phyloP scores from a whole-genome alignment of 2,797 vertebrate species.

The Peromyscus eremicus region DNA sequence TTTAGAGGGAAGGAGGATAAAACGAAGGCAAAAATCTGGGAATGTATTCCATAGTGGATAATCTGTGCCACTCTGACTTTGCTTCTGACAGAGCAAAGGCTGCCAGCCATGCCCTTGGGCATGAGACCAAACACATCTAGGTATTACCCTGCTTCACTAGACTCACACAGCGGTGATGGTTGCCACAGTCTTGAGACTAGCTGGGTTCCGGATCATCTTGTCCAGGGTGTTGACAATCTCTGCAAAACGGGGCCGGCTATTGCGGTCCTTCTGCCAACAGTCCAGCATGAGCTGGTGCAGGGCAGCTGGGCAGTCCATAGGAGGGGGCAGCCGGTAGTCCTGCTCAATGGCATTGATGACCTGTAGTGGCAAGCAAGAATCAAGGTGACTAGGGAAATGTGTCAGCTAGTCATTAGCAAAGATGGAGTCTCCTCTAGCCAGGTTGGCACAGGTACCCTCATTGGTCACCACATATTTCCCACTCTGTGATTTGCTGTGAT shows the following conservation, averaged over 20 bases:
- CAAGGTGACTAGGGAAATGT: background rate
- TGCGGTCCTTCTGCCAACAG: conserved; percentile 99
- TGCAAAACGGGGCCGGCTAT: conserved; percentile 96
- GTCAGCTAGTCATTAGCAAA: background rate
- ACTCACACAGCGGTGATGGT: conserved; percentile 99
- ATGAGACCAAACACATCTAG: background rate
- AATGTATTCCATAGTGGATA: background rate
- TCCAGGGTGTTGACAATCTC: conserved; percentile 99
- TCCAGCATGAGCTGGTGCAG: conserved; percentile 99
- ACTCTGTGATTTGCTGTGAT: background rate
- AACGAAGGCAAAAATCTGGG: background rate
- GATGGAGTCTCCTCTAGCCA: background rate
- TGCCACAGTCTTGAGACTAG: conserved; percentile 98
- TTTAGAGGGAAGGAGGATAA: background rate
- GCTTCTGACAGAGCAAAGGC: background rate
- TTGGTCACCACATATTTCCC: background rate
- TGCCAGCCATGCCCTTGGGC: background rate
- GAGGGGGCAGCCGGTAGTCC: conserved; percentile 98
- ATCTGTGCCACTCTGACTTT: background rate
- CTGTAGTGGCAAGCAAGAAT: conserved; percentile 82
- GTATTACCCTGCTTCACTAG: rapidly evolving
- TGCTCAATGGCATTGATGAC: conserved; percentile 99
- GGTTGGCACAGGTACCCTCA: background rate
- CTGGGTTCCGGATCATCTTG: conserved; percentile 99
- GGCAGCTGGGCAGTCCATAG: conserved; percentile 99